phyloP scores from a whole-genome alignment of 2,797 vertebrate genomes.

The Anguilla obscura region DNA sequence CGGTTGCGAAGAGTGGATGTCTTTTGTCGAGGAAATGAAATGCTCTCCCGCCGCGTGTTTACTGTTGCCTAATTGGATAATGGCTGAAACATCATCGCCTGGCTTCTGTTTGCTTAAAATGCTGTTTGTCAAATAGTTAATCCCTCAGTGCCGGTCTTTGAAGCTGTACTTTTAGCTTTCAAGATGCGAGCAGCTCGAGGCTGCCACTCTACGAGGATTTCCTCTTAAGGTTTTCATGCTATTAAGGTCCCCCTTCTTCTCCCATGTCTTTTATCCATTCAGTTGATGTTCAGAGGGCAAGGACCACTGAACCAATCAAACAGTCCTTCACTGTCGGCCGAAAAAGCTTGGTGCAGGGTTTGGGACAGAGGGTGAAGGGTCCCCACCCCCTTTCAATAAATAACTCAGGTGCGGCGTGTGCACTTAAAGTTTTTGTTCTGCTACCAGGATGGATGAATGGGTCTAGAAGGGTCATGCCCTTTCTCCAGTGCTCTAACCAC shows the following conservation, averaged over 20 bases:
- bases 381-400: not conserved
- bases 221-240: not conserved
- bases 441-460: not conserved
- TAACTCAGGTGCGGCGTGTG: not conserved
- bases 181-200: not conserved
- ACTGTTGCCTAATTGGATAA: conserved; percentile 12
- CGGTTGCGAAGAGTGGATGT: too few relatives aligned
- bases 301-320: not conserved
- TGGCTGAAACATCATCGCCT: not conserved
- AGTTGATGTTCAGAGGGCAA: not conserved
- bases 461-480: not conserved
- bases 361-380: not conserved
- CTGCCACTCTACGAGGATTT: not conserved
- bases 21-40: not conserved
- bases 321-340: not conserved
- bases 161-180: not conserved
- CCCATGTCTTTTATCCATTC: not conserved
- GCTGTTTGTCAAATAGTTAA: not conserved
- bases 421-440: not conserved
- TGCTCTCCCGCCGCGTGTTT: not conserved
- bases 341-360: not conserved
- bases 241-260: not conserved
- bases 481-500: not conserved
- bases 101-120: conserved; percentile 16
- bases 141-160: not conserved